Evolutionary conservation across 1,140 invertebrate species (phyloP), one percentile per base, ranked within the genome.

Genomic region (Solen grandis): DNA sequence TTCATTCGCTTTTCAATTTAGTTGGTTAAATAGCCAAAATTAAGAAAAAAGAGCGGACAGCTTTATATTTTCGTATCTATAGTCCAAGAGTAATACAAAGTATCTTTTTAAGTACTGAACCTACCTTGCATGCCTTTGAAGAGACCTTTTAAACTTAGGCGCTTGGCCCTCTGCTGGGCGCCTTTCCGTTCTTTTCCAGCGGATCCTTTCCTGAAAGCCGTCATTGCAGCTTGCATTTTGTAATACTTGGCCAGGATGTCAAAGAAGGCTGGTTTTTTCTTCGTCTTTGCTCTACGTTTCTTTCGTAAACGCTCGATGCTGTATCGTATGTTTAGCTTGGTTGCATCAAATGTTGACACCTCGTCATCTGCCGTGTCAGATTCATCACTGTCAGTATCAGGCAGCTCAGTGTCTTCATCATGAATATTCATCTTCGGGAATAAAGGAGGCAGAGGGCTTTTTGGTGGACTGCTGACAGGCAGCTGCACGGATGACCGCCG

Each of bases 191-290:
- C 60, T 36, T 52, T 72, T 29, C n/a, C 57, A 2, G 50, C 36
- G 14, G 57, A 52, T 1, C 27, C 59, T 41, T 79, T 69, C 5
- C 33, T 46, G n/a, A 80, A 73, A 0, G 27, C 36, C 14, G 16
- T 8, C 2, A 80, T 29, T 5, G 60, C 69, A 35, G 69, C 63
- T 36, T 80, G 77, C 77, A 73, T 50, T 22, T 55, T 52, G 68
- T 65, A 72, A 33, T 80, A 80, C 46, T 80, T 80, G 8, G 57
- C 60, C 0, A 73, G n/a, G 13, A 80, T 35, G 16, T 70, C 41
- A 14, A 80, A 70, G 35, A 80, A 80, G 25, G 22, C 66, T 2
- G 54, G 55, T 52, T 38, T 80, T 33, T 63, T 63, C 14, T 57
- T 68, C 1, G 16, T 14, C 22, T 27, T 33, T 10, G 63, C n/a